Evolutionary conservation across 2,888 invertebrate species (phyloP).

Genomic region (Pollenia angustigena): DNA sequence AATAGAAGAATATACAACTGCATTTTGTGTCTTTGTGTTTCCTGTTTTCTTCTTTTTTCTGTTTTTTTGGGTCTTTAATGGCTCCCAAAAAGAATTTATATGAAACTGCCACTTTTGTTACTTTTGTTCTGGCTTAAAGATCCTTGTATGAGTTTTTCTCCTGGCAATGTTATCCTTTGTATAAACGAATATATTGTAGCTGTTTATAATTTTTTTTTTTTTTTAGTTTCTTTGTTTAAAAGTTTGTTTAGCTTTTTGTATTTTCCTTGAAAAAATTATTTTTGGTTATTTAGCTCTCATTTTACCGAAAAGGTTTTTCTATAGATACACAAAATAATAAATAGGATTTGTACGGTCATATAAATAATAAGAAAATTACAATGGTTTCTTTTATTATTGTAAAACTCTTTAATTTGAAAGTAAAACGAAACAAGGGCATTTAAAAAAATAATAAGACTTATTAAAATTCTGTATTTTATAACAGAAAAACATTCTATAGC

Average conservation of each 20-base stretch:
- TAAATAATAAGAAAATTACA: constrained; percentile 4
- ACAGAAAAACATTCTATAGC: too few relatives aligned
- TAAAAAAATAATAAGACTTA: too few relatives aligned
- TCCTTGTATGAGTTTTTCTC: constrained; percentile 28
- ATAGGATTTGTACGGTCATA: not conserved
- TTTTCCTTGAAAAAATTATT: constrained; percentile 1
- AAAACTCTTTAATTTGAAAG: too few relatives aligned
- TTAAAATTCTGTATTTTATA: too few relatives aligned
- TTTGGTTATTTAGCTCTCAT: constrained; percentile 3
- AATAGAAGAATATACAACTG: constrained; percentile 5
- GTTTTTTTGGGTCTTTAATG: constrained; percentile 13
- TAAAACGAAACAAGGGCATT: too few relatives aligned
- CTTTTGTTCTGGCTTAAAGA: constrained; percentile 10
- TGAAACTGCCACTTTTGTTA: constrained; percentile 28
- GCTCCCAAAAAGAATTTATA: constrained; percentile 22
- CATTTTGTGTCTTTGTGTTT: constrained; percentile 44
- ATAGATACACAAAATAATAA: constrained; percentile 4
- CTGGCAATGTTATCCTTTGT: constrained; percentile 40
- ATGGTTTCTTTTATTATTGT: not conserved
- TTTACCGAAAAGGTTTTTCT: constrained; percentile 14
- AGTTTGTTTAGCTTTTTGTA: not conserved
- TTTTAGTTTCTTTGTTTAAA: constrained; percentile 46
- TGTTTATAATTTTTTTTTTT: constrained; percentile 33
- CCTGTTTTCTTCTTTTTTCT: constrained; percentile 7
- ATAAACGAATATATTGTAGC: constrained; percentile 70